Conservation (phyloP, 2,113 vertebrate species). For the Nibea coibor region DNA sequence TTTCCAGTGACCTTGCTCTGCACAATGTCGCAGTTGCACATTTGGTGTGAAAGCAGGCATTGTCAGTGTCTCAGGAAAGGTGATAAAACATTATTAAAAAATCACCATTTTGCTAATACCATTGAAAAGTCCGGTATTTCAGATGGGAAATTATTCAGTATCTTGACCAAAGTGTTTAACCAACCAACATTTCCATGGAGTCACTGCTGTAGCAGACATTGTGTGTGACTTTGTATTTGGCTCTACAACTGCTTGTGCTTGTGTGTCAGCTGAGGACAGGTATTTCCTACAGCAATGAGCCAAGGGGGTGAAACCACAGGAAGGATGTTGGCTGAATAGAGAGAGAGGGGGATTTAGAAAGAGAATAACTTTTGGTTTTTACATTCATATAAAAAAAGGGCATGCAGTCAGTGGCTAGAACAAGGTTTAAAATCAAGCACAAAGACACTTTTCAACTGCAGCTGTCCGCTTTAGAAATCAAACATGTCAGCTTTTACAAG, state of each 20-base stretch:
- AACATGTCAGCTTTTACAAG: not conserved
- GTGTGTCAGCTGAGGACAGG: conserved; percentile 16
- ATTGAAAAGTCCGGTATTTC: not conserved
- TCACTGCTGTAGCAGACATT: not conserved
- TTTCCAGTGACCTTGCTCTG: not conserved
- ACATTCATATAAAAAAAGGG: not conserved
- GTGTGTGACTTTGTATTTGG: conserved; percentile 7
- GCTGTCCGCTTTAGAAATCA: not conserved
- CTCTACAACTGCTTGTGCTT: not conserved
- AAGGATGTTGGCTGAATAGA: not conserved
- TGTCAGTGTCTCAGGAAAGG: not conserved
- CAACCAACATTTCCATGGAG: not conserved
- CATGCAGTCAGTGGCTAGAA: not conserved
- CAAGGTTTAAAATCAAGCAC: not conserved
- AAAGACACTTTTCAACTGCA: not conserved
- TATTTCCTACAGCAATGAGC: conserved; percentile 21
- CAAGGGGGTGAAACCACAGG: not conserved
- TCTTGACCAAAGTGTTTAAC: not conserved
- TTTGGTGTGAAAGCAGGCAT: conserved; percentile 1
- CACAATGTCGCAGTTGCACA: not conserved
- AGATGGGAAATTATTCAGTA: not conserved
- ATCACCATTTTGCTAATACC: not conserved
- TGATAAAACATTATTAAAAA: not conserved
- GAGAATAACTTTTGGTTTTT: not conserved
- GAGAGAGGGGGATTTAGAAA: not conserved